Conservation (phyloP, 2,113 vertebrate species). For the Chaenocephalus aceratus region DNA sequence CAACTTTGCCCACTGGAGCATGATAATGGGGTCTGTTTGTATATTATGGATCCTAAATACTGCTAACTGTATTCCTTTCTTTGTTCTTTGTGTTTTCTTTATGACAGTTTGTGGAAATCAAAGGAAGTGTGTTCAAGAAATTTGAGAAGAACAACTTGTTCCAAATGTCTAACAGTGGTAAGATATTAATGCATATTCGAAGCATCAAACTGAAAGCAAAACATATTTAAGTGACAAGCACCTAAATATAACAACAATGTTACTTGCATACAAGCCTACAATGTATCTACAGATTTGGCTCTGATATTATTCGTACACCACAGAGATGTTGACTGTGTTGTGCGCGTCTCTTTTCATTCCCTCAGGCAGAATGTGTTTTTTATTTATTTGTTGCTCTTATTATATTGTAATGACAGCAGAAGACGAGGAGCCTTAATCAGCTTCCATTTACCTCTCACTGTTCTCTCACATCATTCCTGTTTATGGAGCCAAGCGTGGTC, state of each 20-base stretch:
- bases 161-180: slow-evolving; percentile 99
- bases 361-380: not conserved
- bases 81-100: slow-evolving; percentile 49
- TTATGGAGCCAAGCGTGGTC: slow-evolving; percentile 1
- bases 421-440: slow-evolving; percentile 50
- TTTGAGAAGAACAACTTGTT: slow-evolving; percentile 99
- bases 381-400: not conserved
- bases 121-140: slow-evolving; percentile 99
- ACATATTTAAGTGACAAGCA: not conserved
- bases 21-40: not conserved
- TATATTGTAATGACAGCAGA: slow-evolving; percentile 35
- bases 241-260: too few relatives aligned
- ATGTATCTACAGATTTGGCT: not conserved
- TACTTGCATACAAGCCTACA: too few relatives aligned
- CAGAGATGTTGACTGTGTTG: slow-evolving; percentile 15
- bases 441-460: slow-evolving; percentile 24
- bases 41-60: slow-evolving; percentile 12
- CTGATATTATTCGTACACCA: slow-evolving; percentile 18
- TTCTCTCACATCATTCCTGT: slow-evolving; percentile 22
- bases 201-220: not conserved
- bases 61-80: not conserved
- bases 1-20: not conserved
- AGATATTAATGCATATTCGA: slow-evolving; percentile 55
- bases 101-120: slow-evolving; percentile 98
- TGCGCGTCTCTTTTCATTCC: slow-evolving; percentile 13